Evolutionary conservation across 2,113 vertebrate genomes (phyloP), one percentile per base, ranked within the genome.

Genomic region (Corythornis madagascariensis): DNA sequence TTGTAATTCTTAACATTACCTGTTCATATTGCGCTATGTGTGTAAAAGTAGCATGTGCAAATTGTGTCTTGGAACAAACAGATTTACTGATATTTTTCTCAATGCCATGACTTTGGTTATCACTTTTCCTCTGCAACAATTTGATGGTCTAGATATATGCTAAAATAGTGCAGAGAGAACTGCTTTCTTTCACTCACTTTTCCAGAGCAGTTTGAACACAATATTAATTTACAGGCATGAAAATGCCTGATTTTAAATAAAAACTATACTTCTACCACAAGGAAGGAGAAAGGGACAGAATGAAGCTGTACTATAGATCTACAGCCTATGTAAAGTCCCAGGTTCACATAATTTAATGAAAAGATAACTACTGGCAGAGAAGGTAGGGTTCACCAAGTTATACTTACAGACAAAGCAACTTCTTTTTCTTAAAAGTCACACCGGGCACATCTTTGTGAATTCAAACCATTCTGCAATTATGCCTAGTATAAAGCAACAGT

Each of bases 161-260:
- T 76, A 17, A 45, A 79, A 40, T 5, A 38, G 26, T 65, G 25
- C 28, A 70, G 63, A 80, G 43, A 73, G 25, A 61, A 74, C 21
- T 60, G 14, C 9, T 69, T 73, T 55, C 71, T 18, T 63, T 88
- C 25, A 56, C 9, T 33, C 3, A 6, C 7, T 52, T 42, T 29
- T 75, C 33, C 57, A 67, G 24, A 86, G 11, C 31, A 56, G 6
- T 10, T 10, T 72, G 57, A 18, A 70, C 10, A 59, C 57, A 24
- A 0, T 26, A 56, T 26, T 64, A 50, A 28, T 64, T 67, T n/a
- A 71, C 6, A 45, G 29, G 13, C 71, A 60, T 0, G 0, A 57
- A 65, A 28, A 45, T 42, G 6, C 11, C 22, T n/a, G 28, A 12
- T 72, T 48, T 17, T 16, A 2, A 47, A 75, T 65, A 83, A 65